Evolutionary conservation across 2,113 vertebrate genomes (phyloP).

Genomic region (Cygnus buccinator): DNA sequence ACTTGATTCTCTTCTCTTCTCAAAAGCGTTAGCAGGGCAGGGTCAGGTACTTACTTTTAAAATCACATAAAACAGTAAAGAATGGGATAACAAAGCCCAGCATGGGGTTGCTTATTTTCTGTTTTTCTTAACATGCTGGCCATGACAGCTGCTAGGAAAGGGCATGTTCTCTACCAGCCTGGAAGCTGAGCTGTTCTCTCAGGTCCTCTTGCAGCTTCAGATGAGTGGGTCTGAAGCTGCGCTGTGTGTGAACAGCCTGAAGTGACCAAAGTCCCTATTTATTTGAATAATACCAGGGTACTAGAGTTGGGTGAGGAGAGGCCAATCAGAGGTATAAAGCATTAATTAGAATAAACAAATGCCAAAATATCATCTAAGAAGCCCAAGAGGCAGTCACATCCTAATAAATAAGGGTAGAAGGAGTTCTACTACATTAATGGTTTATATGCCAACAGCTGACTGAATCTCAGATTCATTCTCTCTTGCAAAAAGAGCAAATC

Average conservation of each 20-base stretch:
- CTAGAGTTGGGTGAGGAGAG: neutral
- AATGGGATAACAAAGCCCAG: neutral
- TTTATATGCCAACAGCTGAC: too few species aligned
- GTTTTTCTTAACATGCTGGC: neutral
- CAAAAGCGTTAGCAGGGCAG: neutral
- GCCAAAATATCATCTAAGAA: neutral
- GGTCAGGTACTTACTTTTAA: neutral
- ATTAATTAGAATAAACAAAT: neutral
- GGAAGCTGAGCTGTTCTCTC: neutral
- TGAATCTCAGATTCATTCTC: neutral
- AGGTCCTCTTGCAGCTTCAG: neutral
- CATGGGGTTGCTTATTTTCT: neutral
- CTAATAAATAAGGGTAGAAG: too few species aligned
- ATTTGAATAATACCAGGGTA: neutral
- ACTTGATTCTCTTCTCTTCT: neutral
- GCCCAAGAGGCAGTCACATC: neutral
- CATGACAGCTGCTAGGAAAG: neutral
- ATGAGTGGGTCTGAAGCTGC: too few species aligned
- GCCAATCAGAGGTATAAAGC: neutral
- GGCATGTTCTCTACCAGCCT: neutral
- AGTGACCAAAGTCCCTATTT: neutral
- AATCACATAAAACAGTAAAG: neutral
- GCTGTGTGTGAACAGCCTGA: neutral
- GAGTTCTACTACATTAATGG: rapidly evolving
- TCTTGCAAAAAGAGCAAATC: neutral